Conservation (phyloP, 2,113 vertebrate species). For the Pygoscelis antarcticus region DNA sequence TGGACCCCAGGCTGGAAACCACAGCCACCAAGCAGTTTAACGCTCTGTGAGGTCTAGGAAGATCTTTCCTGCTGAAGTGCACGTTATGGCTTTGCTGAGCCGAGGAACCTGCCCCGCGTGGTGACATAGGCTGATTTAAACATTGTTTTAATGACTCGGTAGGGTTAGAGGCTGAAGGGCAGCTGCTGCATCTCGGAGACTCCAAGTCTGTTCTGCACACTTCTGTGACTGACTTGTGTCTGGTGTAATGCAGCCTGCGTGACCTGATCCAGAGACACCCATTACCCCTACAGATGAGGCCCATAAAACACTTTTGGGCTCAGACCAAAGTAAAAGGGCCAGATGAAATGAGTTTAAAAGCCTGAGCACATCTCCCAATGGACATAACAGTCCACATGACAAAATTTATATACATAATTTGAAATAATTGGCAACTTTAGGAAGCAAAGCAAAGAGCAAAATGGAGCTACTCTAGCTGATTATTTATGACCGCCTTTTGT, state of each 20-base stretch:
- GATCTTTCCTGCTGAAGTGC: neutral
- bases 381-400: neutral
- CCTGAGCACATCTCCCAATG: neutral
- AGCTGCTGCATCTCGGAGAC: neutral
- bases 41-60: neutral
- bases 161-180: neutral
- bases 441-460: neutral
- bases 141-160: neutral
- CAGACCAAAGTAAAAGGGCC: neutral
- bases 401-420: conserved; percentile 22
- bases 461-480: neutral
- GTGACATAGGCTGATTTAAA: neutral
- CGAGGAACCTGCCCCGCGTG: neutral
- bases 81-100: neutral
- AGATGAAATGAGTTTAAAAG: conserved; percentile 34
- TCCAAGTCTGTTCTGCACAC: neutral
- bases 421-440: conserved; percentile 28
- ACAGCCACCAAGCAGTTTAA: neutral
- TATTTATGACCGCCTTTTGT: conserved; percentile 1
- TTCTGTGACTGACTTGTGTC: neutral
- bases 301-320: conserved; percentile 12
- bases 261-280: neutral
- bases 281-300: neutral
- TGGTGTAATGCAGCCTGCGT: neutral
- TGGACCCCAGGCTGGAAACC: neutral